Percentiles rank a stretch among this genome's conserved stretches.
These are phyloP conservation scores for Meiosimyza platycephala DNA, from an alignment of 2,888 invertebrate genomes.

Conservation along the genomic window DNA sequence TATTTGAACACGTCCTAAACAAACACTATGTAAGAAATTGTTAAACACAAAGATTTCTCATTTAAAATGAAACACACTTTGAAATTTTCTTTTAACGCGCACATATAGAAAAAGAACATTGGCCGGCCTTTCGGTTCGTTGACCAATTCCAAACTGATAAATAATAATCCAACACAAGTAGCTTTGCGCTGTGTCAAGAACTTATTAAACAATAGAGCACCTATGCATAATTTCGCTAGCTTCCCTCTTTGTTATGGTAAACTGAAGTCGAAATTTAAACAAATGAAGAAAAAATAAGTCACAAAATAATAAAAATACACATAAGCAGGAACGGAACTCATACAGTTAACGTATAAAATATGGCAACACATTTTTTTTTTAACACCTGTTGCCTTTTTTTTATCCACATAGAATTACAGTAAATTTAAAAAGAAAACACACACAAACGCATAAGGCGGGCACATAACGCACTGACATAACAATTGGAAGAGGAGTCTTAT, in stretches of 20 bases:
- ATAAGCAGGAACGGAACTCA: background rate
- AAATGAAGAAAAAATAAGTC: too few relatives aligned
- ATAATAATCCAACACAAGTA: too few relatives aligned
- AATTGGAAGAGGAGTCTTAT: background rate
- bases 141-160: too few relatives aligned
- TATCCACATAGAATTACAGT: too few relatives aligned
- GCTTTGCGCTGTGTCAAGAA: background rate
- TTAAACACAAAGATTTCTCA: too few relatives aligned
- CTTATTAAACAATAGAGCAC: background rate
- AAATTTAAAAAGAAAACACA: too few relatives aligned
- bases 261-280: too few relatives aligned
- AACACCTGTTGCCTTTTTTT: background rate
- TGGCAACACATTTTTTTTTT: background rate
- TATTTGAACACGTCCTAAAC: too few relatives aligned
- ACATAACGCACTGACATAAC: background rate
- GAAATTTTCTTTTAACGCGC: too few relatives aligned
- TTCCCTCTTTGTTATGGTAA: too few relatives aligned
- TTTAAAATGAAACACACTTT: too few relatives aligned
- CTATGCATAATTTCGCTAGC: background rate
- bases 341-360: slow-evolving; percentile 29
- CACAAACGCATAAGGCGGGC: background rate
- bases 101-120: background rate
- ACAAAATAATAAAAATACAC: background rate
- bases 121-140: background rate
- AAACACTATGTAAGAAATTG: too few relatives aligned